Evolutionary conservation across 2,113 vertebrate genomes (phyloP).

Genomic region (Tympanuchus pallidicinctus): DNA sequence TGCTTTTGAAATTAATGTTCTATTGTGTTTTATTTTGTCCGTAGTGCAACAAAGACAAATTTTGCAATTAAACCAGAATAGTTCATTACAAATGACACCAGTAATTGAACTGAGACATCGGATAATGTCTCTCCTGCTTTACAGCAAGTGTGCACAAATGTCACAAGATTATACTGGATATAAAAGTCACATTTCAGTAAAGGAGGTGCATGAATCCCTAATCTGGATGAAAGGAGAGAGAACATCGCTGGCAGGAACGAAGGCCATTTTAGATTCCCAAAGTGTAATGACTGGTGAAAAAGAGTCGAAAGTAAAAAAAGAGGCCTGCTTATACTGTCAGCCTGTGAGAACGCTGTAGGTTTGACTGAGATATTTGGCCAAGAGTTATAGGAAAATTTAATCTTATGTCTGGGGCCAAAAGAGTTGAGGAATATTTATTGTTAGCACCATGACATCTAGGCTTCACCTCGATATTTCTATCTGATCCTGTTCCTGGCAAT

Average conservation of each 20-base stretch:
- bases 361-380: slow-evolving; percentile 13
- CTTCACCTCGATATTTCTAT: slow-evolving; percentile 32
- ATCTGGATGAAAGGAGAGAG: background rate
- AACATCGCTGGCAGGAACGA: slow-evolving; percentile 1
- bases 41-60: slow-evolving; percentile 70
- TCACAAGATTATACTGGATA: slow-evolving; percentile 12
- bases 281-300: slow-evolving; percentile 7
- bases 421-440: slow-evolving; percentile 38
- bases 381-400: slow-evolving; percentile 16
- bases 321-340: background rate
- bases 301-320: background rate
- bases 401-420: slow-evolving; percentile 6
- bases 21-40: slow-evolving; percentile 70
- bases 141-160: background rate
- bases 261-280: background rate
- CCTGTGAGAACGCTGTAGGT: background rate
- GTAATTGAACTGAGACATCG: slow-evolving; percentile 59
- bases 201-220: slow-evolving; percentile 32
- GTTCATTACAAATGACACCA: slow-evolving; percentile 67
- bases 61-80: slow-evolving; percentile 60
- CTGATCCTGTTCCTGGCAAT: slow-evolving; percentile 7
- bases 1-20: slow-evolving; percentile 68
- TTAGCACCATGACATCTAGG: background rate
- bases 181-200: slow-evolving; percentile 19
- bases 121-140: slow-evolving; percentile 35